phyloP scores from a whole-genome alignment of 1,140 invertebrate genomes.

The Zaprionus capensis region DNA sequence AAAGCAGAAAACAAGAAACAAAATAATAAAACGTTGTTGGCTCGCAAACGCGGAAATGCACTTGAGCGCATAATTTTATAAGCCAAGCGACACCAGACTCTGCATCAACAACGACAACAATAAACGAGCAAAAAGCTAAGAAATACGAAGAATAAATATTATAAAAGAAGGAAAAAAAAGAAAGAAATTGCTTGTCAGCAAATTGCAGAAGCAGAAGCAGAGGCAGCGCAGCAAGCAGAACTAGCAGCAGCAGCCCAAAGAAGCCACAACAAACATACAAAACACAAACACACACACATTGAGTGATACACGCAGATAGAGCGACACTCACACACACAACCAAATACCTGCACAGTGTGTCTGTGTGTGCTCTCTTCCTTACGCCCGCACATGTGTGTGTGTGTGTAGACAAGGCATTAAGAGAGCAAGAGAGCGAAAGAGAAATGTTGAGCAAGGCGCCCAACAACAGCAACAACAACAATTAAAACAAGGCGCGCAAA shows the following conservation, averaged over 20 bases:
- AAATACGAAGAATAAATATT: constrained; percentile 24
- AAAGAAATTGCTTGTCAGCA: constrained; percentile 61
- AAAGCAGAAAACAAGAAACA: constrained; percentile 21
- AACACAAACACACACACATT: constrained; percentile 12
- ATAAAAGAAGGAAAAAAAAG: constrained; percentile 36
- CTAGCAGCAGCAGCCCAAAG: constrained; percentile 39
- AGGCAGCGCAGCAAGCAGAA: no score
- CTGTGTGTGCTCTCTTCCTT: constrained; percentile 3
- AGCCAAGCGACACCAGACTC: constrained; percentile 68
- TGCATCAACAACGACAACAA: constrained; percentile 5
- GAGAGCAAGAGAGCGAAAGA: background rate
- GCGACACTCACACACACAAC: constrained; percentile 10
- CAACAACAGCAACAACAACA: constrained; percentile 45
- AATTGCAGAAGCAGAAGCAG: constrained; percentile 43
- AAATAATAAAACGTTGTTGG: constrained; percentile 53
- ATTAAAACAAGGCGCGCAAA: constrained; percentile 53
- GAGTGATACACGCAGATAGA: background rate
- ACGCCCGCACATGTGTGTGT: constrained; percentile 20
- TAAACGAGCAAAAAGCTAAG: constrained; percentile 34
- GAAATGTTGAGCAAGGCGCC: constrained; percentile 51
- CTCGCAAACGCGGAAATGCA: constrained; percentile 77
- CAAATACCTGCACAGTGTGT: constrained; percentile 29
- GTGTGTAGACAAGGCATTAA: background rate
- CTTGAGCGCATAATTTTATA: constrained; percentile 80
- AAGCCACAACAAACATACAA: constrained; percentile 60